Percentiles rank a stretch among this genome's conserved stretches.
These are phyloP conservation scores for Euwallacea similis DNA, from an alignment of 1,140 invertebrate genomes.

Conservation along the genomic window DNA sequence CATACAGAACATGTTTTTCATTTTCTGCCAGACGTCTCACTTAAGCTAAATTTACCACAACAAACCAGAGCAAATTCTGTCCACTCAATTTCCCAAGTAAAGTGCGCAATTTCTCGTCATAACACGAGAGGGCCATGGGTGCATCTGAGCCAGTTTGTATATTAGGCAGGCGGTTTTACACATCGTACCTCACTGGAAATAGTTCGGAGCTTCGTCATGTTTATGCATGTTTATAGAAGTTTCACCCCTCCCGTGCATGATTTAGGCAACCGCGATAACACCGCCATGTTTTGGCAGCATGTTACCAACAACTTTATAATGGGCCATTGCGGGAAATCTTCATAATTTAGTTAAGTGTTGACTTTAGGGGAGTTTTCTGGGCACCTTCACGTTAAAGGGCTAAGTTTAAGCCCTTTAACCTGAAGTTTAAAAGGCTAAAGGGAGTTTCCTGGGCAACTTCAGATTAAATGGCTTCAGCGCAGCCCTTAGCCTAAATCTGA, in stretches of 20 bases:
- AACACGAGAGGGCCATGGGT: constrained; percentile 3
- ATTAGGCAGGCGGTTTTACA: constrained; percentile 8
- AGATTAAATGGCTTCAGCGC: no score
- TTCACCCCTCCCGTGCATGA: constrained; percentile 15
- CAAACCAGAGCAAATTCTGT: background rate
- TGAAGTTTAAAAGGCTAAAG: no score
- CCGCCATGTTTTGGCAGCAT: constrained; percentile 25
- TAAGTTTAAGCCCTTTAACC: no score
- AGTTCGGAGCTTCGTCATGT: constrained; percentile 13
- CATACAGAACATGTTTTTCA: no score
- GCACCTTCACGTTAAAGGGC: no score
- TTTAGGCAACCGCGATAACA: constrained; percentile 24
- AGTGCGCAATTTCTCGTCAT: constrained; percentile 22
- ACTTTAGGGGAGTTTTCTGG: background rate
- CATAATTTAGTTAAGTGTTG: background rate
- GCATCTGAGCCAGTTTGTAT: constrained; percentile 22
- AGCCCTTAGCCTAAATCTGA: no score
- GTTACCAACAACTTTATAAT: background rate
- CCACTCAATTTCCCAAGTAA: constrained; percentile 11
- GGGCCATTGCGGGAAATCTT: background rate
- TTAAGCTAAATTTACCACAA: background rate
- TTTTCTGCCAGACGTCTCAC: no score
- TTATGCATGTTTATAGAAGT: constrained; percentile 29
- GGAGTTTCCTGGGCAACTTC: no score
- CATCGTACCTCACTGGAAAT: constrained; percentile 25